Evolutionary conservation across 1,140 invertebrate species (phyloP).

Genomic region (Cherax quadricarinatus): DNA sequence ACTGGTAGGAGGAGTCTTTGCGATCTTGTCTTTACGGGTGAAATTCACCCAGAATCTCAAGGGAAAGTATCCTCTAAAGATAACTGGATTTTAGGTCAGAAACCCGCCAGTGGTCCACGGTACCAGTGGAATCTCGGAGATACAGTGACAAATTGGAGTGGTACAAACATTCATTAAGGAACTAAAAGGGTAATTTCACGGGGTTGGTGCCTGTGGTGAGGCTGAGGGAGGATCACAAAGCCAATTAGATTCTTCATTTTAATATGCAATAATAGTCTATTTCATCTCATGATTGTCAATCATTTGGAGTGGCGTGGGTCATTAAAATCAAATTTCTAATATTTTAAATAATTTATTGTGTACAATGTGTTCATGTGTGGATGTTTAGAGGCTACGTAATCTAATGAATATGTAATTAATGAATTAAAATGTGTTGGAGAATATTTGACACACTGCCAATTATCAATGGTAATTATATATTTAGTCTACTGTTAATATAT

Average conservation of each 20-base stretch:
- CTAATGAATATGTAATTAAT: neutral
- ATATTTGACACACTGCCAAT: neutral
- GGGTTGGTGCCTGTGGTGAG: too few species aligned
- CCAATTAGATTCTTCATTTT: too few species aligned
- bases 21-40: neutral
- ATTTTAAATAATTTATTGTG: neutral
- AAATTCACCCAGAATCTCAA: neutral
- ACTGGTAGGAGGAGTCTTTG: neutral
- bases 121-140: too few species aligned
- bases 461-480: neutral
- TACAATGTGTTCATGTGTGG: neutral
- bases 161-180: neutral
- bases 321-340: neutral
- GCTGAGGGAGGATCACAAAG: too few species aligned
- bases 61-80: neutral
- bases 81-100: neutral
- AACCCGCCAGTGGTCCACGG: too few species aligned
- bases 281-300: too few species aligned
- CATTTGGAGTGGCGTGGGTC: too few species aligned
- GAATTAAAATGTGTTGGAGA: neutral
- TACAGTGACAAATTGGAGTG: neutral
- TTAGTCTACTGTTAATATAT: neutral
- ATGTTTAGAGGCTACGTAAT: neutral
- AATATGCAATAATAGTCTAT: too few species aligned
- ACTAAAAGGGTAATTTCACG: neutral